Conservation (phyloP, 1,140 invertebrate species). For the Temnothorax curvispinosus region DNA sequence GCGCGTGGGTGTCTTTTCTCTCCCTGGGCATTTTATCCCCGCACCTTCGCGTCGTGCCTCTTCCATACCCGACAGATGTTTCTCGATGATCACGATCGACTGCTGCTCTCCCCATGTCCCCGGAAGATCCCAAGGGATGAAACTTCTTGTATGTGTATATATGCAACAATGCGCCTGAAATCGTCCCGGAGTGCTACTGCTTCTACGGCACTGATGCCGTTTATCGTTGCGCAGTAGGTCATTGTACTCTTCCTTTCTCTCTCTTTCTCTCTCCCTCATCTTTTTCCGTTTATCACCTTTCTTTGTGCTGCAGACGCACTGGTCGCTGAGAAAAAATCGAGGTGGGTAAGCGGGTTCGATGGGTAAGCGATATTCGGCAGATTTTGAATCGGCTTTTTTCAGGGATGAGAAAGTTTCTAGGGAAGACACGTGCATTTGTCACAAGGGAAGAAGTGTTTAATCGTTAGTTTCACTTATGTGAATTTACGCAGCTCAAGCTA, state of each 20-base stretch:
- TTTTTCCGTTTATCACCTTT: slow-evolving; percentile 29
- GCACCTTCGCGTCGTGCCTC: slow-evolving; percentile 31
- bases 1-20: slow-evolving; percentile 74
- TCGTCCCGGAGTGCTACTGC: background rate
- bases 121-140: slow-evolving; percentile 37
- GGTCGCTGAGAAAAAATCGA: background rate
- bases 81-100: slow-evolving; percentile 42
- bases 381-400: background rate
- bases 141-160: slow-evolving; percentile 17
- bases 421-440: background rate
- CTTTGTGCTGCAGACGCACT: background rate
- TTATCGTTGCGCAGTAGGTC: slow-evolving; percentile 56
- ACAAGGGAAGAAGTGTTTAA: background rate
- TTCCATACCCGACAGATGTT: slow-evolving; percentile 72
- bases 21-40: background rate
- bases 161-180: slow-evolving; percentile 59
- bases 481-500: background rate
- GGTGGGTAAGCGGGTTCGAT: background rate
- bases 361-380: background rate
- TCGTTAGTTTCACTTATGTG: background rate
- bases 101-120: background rate
- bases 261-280: background rate
- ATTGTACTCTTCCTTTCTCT: slow-evolving; percentile 27
- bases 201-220: slow-evolving; percentile 29
- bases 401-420: slow-evolving; percentile 1